Evolutionary conservation across 2,797 vertebrate genomes (phyloP).

Genomic region (Odontamblyopus rebecca): DNA sequence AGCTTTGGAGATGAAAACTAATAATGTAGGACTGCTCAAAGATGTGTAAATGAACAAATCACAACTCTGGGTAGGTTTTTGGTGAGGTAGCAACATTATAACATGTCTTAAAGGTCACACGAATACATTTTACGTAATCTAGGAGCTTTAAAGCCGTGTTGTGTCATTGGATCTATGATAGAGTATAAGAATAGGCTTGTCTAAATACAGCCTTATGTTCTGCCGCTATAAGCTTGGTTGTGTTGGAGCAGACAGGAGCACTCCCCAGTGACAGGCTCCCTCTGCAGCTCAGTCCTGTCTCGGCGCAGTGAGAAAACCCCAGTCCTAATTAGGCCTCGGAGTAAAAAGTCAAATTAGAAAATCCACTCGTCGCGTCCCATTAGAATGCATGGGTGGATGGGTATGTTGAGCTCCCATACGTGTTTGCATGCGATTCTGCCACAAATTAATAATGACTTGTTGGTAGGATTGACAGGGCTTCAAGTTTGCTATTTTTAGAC

Average conservation of each 20-base stretch:
- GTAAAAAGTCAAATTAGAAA: slow-evolving; percentile 76
- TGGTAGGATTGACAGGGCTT: slow-evolving; percentile 21
- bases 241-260: slow-evolving; percentile 69
- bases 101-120: too few species aligned
- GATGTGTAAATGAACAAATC: too few species aligned
- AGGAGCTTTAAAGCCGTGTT: slow-evolving; percentile 41
- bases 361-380: slow-evolving; percentile 52
- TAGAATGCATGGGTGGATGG: slow-evolving; percentile 54
- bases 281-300: slow-evolving; percentile 61
- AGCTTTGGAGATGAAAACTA: too few species aligned
- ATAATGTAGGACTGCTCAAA: too few species aligned
- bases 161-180: slow-evolving; percentile 82
- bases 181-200: slow-evolving; percentile 75
- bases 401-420: slow-evolving; percentile 37
- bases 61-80: too few species aligned
- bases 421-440: slow-evolving; percentile 24
- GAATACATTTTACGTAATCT: too few species aligned
- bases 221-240: slow-evolving; percentile 64
- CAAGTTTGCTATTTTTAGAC: slow-evolving; percentile 3
- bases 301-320: slow-evolving; percentile 54
- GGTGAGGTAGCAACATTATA: too few species aligned
- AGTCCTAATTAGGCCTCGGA: slow-evolving; percentile 77
- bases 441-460: slow-evolving; percentile 40
- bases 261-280: slow-evolving; percentile 71
- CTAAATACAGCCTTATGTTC: slow-evolving; percentile 72